These are phyloP conservation scores for Chromis chromis DNA, from an alignment of 2,797 vertebrate genomes.

Conservation along the genomic window DNA sequence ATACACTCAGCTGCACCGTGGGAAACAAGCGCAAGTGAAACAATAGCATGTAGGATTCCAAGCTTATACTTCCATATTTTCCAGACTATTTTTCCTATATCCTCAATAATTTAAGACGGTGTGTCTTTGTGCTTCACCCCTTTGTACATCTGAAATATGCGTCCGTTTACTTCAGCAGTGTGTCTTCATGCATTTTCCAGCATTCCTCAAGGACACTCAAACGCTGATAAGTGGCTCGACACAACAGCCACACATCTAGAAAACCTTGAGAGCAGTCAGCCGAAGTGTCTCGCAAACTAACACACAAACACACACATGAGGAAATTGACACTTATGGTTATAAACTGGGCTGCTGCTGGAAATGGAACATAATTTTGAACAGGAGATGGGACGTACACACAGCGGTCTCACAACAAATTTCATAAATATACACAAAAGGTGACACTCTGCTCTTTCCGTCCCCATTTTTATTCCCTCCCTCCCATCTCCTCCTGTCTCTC, in stretches of 20 bases:
- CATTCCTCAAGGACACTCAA: constrained; percentile 67
- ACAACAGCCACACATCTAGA: constrained; percentile 56
- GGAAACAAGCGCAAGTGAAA: constrained; percentile 62
- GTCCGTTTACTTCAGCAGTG: constrained; percentile 9
- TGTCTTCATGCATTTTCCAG: constrained; percentile 6
- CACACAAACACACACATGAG: constrained; percentile 28
- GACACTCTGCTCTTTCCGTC: neutral
- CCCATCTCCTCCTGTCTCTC: constrained; percentile 2
- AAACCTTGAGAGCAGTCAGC: constrained; percentile 67
- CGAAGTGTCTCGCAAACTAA: constrained; percentile 35
- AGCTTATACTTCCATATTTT: neutral
- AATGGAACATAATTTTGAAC: constrained; percentile 5
- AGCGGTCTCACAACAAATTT: neutral
- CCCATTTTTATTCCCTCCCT: constrained; percentile 18
- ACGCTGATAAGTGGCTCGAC: constrained; percentile 68
- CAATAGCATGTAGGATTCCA: constrained; percentile 4
- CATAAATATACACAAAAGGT: constrained; percentile 19
- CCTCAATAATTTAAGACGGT: neutral
- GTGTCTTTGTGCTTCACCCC: constrained; percentile 11
- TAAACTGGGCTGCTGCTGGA: constrained; percentile 1
- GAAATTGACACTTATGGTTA: constrained; percentile 13
- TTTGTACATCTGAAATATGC: constrained; percentile 35
- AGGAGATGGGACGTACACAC: neutral
- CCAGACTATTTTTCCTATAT: neutral
- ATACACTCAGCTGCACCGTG: constrained; percentile 59